Evolutionary conservation across 2,797 vertebrate genomes (phyloP), one percentile per base, ranked within the genome.

Genomic region (Sardinella longiceps): DNA sequence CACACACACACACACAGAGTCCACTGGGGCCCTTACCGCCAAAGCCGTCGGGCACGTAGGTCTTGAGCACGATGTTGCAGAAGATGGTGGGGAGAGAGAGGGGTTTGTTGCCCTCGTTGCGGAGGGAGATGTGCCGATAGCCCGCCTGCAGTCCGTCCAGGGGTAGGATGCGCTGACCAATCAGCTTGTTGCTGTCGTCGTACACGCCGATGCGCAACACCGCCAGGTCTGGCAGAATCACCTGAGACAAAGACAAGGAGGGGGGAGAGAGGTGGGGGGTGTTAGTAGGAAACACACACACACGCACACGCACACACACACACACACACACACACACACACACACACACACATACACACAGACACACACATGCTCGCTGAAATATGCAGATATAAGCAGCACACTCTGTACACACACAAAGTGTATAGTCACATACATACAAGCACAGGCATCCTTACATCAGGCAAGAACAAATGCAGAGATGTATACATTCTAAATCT

Each of bases 21-120:
- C 30, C 33, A 30, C 1, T 30, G 33, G 6, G 0, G 46, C 23
- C 83, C 93, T 97, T 93, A 99, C 98, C 98, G 94, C 98, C 98
- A 81, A 99, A 99, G 37, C 98, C 98, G 81, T 99, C 98, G 84
- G 98, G 98, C 87, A 99, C 98, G 0, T 99, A 99, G 74, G 98
- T 99, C 95, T 99, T 99, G 81, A 99, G 97, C 86, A 99, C 98
- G 90, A 99, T 99, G 93, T 99, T 98, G 95, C 98, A 99, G 95
- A 99, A 99, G 91, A 99, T 93, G 0, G 98, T 99, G 85, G 98
- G 98, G 87, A 99, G 92, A 5, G 98, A 99, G 85, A 99, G 95
- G 0, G 98, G 98, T 85, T 99, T 99, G 95, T 99, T 99, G 89
- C 98, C 98, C 88, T 99, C 98, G 9, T 99, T 99, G 84, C 98